Percentiles rank a stretch among this genome's conserved stretches.
phyloP scores from a whole-genome alignment of 2,113 vertebrate species.

The Poecile atricapillus region DNA sequence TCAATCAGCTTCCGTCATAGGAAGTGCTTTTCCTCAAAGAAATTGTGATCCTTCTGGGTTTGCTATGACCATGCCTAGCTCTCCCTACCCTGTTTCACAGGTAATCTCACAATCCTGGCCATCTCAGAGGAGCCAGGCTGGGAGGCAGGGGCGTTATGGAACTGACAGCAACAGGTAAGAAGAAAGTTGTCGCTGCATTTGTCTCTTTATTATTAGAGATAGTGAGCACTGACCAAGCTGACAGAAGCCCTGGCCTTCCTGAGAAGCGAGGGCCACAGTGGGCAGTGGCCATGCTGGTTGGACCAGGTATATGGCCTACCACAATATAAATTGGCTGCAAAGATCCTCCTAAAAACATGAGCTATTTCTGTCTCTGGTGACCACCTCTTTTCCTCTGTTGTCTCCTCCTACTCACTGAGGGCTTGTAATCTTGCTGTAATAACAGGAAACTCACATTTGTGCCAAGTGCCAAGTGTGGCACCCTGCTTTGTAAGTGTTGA shows the following conservation, averaged over 20 bases:
- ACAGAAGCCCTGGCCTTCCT: not conserved
- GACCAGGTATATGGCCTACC: not conserved
- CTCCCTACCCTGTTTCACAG: not conserved
- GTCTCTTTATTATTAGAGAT: not conserved
- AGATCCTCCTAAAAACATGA: not conserved
- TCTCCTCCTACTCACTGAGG: not conserved
- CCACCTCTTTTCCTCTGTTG: not conserved
- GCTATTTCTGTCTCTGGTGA: not conserved
- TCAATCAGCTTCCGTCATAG: not conserved
- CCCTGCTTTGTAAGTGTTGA: not conserved
- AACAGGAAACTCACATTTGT: not conserved
- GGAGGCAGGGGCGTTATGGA: not conserved
- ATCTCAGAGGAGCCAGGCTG: not conserved
- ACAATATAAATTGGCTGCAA: accelerated
- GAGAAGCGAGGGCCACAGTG: not conserved
- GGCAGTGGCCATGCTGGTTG: not conserved
- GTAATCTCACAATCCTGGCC: not conserved
- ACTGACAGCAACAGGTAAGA: not conserved
- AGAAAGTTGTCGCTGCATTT: not conserved
- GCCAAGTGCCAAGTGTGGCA: not conserved
- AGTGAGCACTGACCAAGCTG: not conserved
- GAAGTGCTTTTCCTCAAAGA: not conserved
- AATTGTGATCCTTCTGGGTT: not conserved
- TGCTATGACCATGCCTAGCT: not conserved
- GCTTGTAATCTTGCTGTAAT: not conserved